phyloP scores from a whole-genome alignment of 2,797 vertebrate species.

The Pogonophryne albipinna region DNA sequence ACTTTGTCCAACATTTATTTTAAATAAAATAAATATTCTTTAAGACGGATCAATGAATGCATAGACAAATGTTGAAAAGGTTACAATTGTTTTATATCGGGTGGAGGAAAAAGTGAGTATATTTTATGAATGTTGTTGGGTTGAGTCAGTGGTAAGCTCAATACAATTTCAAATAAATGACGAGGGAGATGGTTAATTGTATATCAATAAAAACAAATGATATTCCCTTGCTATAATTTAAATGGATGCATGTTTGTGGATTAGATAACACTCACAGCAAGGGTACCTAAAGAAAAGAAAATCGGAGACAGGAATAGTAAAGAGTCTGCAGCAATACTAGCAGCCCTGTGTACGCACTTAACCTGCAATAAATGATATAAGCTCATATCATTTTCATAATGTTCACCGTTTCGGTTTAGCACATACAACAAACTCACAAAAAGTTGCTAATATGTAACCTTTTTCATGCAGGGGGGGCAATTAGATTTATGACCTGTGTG shows the following conservation, averaged over 20 bases:
- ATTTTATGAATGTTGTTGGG: background rate
- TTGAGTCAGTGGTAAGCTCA: too few relatives aligned
- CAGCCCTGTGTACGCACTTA: background rate
- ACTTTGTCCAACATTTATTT: background rate
- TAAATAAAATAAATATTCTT: background rate
- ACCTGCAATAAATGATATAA: too few relatives aligned
- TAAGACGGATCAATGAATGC: background rate
- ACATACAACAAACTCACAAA: too few relatives aligned
- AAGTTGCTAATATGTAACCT: too few relatives aligned
- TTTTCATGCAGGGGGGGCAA: too few relatives aligned
- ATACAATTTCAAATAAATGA: too few relatives aligned
- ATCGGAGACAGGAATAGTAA: background rate
- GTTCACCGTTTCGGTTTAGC: too few relatives aligned
- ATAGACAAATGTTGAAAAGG: background rate
- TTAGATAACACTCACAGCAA: background rate
- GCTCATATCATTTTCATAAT: too few relatives aligned
- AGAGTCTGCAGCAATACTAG: background rate
- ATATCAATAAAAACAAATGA: background rate
- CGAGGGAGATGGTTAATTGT: too few relatives aligned
- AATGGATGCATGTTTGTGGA: background rate
- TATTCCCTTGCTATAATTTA: background rate
- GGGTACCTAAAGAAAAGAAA: background rate
- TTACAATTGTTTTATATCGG: slow-evolving; percentile 4
- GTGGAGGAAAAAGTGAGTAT: background rate
- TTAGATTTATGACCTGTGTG: too few relatives aligned